Evolutionary conservation across 2,888 invertebrate species (phyloP), one percentile per base, ranked within the genome.

Genomic region (Aleiodes alternator): DNA sequence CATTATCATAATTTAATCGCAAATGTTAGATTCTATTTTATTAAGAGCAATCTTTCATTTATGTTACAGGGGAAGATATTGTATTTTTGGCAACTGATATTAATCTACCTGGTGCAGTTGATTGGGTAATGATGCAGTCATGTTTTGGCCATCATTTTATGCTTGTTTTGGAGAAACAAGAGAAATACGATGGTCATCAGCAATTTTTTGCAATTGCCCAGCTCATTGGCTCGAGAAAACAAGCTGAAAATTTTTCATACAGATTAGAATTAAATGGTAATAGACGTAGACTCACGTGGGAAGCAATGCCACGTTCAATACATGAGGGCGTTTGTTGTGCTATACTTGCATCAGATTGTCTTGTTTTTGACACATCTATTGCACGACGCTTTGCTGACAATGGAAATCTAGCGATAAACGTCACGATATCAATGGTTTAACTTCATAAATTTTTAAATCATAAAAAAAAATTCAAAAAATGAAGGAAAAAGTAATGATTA

Each of bases 71-170:
- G 70, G 99, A 99, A 91, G 99, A 99, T 89, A 99, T 99, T 84
- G 99, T 99, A 70, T 99, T 99, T 90, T 91, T 99, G 84, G 99
- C 99, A 1, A 99, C 99, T 53, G 99, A 99, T 90, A 99, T 99
- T 78, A 99, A 99, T 91, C 93, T 99, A 81, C 99, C 99, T 7
- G 99, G 99, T 76, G 99, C 98, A 48, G 98, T 99, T 9, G 98
- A 99, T 90, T 99, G 98, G 98, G 97, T 97, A 4, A 99, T 99
- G 99, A 99, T 99, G 99, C 99, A 99, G 91, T 98, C 98, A 38
- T 99, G 99, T 90, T 99, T 99, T 90, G 98, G 97, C 74, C 98
- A 98, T 88, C 97, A 99, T 90, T 99, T 99, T 88, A 99, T 99
- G 99, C 92, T 99, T 81, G 99, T 99, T 50, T 92, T 99, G 69